phyloP scores from a whole-genome alignment of 2,888 invertebrate species.

The Lydus trimaculatus region DNA sequence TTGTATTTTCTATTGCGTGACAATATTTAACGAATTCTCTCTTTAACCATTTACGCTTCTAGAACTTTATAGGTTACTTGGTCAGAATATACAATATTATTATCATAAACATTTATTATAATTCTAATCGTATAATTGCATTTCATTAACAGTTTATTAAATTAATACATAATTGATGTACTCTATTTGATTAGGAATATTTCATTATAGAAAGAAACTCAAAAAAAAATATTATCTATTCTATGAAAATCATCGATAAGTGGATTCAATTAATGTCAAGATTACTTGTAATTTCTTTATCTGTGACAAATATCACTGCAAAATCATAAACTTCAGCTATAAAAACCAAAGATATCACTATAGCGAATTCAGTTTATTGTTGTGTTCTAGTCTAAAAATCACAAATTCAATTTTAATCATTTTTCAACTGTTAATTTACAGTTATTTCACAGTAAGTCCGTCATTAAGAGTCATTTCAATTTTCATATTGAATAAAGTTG shows the following conservation, averaged over 20 bases:
- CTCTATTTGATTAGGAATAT: not conserved
- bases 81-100: constrained; percentile 17
- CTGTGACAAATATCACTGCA: not conserved
- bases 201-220: not conserved
- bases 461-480: not conserved
- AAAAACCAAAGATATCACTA: not conserved
- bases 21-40: constrained; percentile 22
- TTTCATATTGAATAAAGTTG: not conserved
- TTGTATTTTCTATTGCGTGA: constrained; percentile 21
- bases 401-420: not conserved
- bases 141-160: not conserved
- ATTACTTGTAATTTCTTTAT: not conserved
- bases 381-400: constrained; percentile 5
- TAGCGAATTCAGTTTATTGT: not conserved
- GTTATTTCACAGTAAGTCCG: not conserved
- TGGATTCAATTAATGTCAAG: not conserved
- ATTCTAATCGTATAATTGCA: constrained; percentile 5
- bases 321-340: not conserved
- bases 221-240: not conserved
- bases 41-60: constrained; percentile 24
- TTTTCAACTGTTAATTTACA: not conserved
- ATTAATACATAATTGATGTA: not conserved
- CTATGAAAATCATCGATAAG: not conserved
- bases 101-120: not conserved
- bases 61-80: constrained; percentile 28